phyloP scores from a whole-genome alignment of 2,797 vertebrate species.

The Anabacerthia variegaticeps region DNA sequence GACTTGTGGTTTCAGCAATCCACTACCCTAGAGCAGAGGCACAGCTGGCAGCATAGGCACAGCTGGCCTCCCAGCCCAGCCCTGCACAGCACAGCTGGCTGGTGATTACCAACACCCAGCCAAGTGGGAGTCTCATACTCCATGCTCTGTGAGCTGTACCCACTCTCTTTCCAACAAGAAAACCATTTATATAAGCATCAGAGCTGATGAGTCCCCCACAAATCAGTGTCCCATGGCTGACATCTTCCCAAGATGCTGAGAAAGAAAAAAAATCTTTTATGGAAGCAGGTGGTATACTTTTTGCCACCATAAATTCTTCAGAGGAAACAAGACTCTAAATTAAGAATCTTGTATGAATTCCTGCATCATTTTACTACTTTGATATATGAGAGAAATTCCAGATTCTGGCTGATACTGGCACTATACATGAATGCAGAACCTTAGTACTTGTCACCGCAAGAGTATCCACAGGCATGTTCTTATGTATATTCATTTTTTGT shows the following conservation, averaged over 20 bases:
- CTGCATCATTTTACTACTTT: not conserved
- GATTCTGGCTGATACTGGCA: not conserved
- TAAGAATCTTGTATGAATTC: not conserved
- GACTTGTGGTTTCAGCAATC: not conserved
- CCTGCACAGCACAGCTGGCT: not conserved
- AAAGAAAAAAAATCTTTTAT: not conserved
- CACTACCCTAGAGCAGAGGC: not conserved
- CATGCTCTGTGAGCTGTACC: not conserved
- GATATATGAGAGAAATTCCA: not conserved
- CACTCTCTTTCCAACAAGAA: not conserved
- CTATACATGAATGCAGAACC: not conserved
- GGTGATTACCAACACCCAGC: accelerated
- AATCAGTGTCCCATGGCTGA: not conserved
- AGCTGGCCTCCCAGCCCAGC: not conserved
- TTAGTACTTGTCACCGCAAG: not conserved
- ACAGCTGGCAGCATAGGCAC: not conserved
- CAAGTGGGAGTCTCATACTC: not conserved
- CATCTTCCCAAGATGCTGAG: not conserved
- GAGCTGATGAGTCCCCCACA: accelerated
- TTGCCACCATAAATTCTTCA: not conserved
- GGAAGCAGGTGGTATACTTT: not conserved
- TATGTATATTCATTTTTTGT: not conserved
- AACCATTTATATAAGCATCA: not conserved
- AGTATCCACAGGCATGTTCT: not conserved
- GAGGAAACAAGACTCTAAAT: not conserved